These are phyloP conservation scores for Kradibia gibbosae DNA, from an alignment of 1,140 invertebrate species.

Conservation along the genomic window DNA sequence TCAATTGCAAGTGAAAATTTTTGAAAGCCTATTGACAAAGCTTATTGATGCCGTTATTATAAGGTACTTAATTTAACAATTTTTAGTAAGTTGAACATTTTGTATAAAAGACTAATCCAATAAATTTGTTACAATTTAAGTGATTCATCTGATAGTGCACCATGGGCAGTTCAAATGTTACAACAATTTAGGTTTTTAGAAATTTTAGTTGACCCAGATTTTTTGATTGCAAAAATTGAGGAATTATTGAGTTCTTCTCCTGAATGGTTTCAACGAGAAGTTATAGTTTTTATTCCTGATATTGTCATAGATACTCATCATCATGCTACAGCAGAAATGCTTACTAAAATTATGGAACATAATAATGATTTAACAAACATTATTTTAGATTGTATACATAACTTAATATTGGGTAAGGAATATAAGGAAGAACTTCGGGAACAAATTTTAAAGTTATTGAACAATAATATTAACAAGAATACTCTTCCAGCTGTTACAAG, in stretches of 20 bases:
- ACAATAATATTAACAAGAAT: constrained; percentile 55
- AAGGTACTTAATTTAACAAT: constrained; percentile 54
- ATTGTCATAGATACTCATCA: constrained; percentile 67
- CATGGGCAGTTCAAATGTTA: constrained; percentile 61
- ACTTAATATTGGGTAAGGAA: constrained; percentile 64
- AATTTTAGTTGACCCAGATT: constrained; percentile 57
- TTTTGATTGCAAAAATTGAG: constrained; percentile 59
- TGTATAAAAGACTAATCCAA: constrained; percentile 12
- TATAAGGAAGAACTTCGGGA: constrained; percentile 62
- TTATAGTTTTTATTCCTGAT: constrained; percentile 66
- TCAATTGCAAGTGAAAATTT: constrained; percentile 61
- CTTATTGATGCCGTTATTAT: constrained; percentile 64
- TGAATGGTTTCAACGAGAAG: constrained; percentile 66
- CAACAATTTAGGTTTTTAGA: constrained; percentile 69
- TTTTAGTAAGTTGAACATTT: constrained; percentile 34
- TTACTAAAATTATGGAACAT: constrained; percentile 63
- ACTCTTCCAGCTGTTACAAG: constrained; percentile 62
- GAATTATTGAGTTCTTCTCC: constrained; percentile 66
- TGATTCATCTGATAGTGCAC: constrained; percentile 58
- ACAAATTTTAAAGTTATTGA: constrained; percentile 61
- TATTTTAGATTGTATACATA: constrained; percentile 64
- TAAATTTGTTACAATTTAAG: constrained; percentile 53
- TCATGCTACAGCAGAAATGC: constrained; percentile 61
- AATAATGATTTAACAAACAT: constrained; percentile 60
- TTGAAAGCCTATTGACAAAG: constrained; percentile 60